Evolutionary conservation across 2,113 vertebrate genomes (phyloP).

Genomic region (Thunnus maccoyii): DNA sequence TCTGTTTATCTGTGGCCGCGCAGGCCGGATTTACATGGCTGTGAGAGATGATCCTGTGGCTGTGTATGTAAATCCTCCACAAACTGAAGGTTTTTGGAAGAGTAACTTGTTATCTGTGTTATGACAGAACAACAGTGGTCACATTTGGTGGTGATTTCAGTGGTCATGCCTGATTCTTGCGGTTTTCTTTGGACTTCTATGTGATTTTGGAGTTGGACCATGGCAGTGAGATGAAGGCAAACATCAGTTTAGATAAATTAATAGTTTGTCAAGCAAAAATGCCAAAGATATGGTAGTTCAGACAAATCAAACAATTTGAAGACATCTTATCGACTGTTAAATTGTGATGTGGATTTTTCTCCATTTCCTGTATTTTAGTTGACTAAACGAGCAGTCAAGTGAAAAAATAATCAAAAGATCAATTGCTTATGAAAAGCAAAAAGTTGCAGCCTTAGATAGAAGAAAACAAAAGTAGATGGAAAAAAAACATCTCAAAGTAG

Average conservation of each 20-base stretch:
- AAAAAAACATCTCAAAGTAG: too few species aligned
- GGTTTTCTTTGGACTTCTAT: not conserved
- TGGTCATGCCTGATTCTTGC: not conserved
- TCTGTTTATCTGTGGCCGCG: constrained; percentile 49
- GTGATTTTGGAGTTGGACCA: not conserved
- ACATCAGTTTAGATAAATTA: not conserved
- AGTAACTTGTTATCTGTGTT: constrained; percentile 33
- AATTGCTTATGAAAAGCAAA: too few species aligned
- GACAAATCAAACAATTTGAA: too few species aligned
- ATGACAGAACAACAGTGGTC: constrained; percentile 18
- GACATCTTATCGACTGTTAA: too few species aligned
- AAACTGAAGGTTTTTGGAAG: constrained; percentile 6
- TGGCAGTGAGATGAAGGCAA: not conserved
- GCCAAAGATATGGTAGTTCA: not conserved
- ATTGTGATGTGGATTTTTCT: not conserved
- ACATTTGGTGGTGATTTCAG: constrained; percentile 2
- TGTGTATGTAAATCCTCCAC: constrained; percentile 28
- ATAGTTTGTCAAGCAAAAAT: not conserved
- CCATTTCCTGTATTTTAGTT: not conserved
- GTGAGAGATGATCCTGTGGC: constrained; percentile 32
- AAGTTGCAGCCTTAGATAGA: too few species aligned
- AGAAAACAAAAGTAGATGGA: not conserved
- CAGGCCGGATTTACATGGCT: constrained; percentile 53
- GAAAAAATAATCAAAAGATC: not conserved
- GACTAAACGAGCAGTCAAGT: not conserved